Base-by-base conservation (phyloP, 1,140 invertebrate genomes). In the Grapholita molesta region DNA sequence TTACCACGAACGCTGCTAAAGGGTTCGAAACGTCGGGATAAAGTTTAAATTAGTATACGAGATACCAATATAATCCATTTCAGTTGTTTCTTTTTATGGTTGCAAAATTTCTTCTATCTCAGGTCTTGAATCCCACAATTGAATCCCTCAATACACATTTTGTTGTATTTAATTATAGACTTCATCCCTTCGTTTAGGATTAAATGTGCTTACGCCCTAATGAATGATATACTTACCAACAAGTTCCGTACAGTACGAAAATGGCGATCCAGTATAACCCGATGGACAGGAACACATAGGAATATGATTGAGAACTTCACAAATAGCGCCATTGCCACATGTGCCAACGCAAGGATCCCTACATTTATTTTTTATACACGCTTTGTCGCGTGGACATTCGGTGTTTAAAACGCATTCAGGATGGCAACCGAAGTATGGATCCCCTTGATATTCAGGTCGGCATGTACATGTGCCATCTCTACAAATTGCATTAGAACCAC, bases 301-400 rank as follows among this genome's bases (percentile, higher is more conserved):
- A 71, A 96, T 94, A 76, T 97, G 96, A 80, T 97, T 97, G 3
- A 96, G 94, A 1, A 97, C 96, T 82, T 96, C 94, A 82, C 97
- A 98, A 25, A 93, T 86, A 0, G 96, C 95, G 70, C 93, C 94
- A 72, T 92, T 93, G 48, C 96, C 96, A 82, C 96, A 97, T 0
- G 95, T 95, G 57, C 95, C 95, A 2, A 94, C 87, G 76, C 96
- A 97, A 42, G 96, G 96, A 88, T 97, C 93, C 30, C 83, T 89
- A 82, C 96, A 97, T 88, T 94, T 95, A 71, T 96, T 94, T 81
- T 94, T 95, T 12, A 94, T 92, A 76, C 96, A 97, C n/a, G 95
- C 94, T 86, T 93, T 92, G 72, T 93, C 93, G 57, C 93, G 85
- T 9, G 92, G 74, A 86, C 96, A 96, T 74, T 96, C 96, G 0